Evolutionary conservation across 2,113 vertebrate species (phyloP).

Genomic region (Fulmarus glacialis): DNA sequence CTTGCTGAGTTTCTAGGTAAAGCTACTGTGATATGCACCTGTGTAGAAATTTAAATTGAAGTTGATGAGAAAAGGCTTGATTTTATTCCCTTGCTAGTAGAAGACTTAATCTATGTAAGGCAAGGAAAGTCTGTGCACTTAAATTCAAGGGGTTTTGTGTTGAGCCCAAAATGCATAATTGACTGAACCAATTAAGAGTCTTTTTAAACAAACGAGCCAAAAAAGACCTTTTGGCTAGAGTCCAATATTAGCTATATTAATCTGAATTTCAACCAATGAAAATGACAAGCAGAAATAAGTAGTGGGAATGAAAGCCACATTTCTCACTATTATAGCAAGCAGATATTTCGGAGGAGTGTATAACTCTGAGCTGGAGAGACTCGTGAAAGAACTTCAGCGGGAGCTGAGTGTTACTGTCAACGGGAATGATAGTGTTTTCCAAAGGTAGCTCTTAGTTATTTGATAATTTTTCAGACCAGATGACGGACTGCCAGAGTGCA

Average conservation of each 20-base stretch:
- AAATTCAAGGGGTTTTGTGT: background rate
- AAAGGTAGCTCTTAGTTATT: background rate
- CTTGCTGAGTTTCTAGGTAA: background rate
- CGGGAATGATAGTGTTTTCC: background rate
- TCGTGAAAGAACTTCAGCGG: background rate
- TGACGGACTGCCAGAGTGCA: background rate
- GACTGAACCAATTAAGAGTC: background rate
- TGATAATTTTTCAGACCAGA: conserved; percentile 10
- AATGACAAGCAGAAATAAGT: background rate
- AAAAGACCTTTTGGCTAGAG: background rate
- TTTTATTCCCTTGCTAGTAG: background rate
- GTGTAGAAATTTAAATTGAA: background rate
- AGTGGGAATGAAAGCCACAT: background rate
- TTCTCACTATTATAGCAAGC: background rate
- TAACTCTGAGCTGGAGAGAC: background rate
- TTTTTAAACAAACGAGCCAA: background rate
- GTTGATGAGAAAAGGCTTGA: background rate
- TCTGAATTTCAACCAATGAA: background rate
- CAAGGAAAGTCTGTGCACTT: background rate
- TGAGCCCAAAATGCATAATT: background rate
- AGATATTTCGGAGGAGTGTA: background rate
- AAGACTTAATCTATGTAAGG: background rate
- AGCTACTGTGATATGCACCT: background rate
- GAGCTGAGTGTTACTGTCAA: background rate
- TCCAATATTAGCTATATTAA: background rate